These are phyloP conservation scores for Perdita meconis DNA, from an alignment of 2,888 invertebrate genomes.

Conservation along the genomic window DNA sequence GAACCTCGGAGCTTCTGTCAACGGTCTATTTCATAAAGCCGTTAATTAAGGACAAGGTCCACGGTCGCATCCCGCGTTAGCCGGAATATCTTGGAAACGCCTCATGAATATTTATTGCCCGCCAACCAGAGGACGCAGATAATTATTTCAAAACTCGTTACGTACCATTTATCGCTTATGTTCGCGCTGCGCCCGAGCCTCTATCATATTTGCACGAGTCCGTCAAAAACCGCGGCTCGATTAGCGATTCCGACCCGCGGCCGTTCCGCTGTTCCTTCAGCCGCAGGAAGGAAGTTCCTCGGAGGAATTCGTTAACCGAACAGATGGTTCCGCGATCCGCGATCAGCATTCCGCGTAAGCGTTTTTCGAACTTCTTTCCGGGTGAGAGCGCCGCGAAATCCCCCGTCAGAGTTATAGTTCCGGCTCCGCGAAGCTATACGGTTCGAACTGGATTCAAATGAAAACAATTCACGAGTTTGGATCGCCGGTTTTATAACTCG, in stretches of 20 bases:
- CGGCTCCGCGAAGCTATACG: constrained; percentile 1
- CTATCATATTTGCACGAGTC: neutral
- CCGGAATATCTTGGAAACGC: constrained; percentile 65
- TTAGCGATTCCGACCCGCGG: constrained; percentile 1
- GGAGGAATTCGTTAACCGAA: neutral
- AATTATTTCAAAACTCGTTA: constrained; percentile 63
- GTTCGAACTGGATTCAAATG: constrained; percentile 3
- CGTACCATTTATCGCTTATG: constrained; percentile 53
- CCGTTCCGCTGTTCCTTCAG: neutral
- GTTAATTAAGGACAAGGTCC: constrained; percentile 69
- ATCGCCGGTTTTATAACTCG: constrained; percentile 22
- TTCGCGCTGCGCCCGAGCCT: neutral
- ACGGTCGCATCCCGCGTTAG: constrained; percentile 62
- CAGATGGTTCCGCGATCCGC: constrained; percentile 11
- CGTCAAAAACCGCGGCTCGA: neutral
- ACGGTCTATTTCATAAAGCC: constrained; percentile 61
- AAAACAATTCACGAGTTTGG: constrained; percentile 21
- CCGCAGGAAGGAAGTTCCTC: too few species aligned
- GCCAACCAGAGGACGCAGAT: constrained; percentile 46
- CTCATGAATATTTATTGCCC: constrained; percentile 67
- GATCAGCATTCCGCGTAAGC: constrained; percentile 12
- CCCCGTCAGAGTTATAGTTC: neutral
- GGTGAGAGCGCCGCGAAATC: neutral
- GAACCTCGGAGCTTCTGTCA: constrained; percentile 51
- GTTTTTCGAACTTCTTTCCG: constrained; percentile 2